phyloP scores from a whole-genome alignment of 2,888 invertebrate genomes.

The Mythimna loreyi region DNA sequence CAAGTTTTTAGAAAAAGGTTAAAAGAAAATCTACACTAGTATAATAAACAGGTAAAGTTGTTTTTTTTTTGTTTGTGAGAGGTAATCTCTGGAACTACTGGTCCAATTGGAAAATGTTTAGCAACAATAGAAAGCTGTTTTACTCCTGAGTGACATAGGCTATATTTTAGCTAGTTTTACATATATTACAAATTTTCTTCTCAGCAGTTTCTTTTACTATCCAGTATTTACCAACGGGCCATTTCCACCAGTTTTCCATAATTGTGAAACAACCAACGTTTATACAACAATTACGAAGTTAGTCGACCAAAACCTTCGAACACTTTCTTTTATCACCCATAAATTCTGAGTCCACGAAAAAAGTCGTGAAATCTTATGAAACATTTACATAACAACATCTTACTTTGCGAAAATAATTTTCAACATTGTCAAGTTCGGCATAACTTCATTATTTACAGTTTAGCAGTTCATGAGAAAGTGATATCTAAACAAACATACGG shows the following conservation, averaged over 20 bases:
- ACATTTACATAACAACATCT: slow-evolving; percentile 46
- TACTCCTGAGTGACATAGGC: too few relatives aligned
- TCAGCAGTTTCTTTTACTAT: slow-evolving; percentile 4
- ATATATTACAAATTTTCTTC: too few relatives aligned
- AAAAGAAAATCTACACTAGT: too few relatives aligned
- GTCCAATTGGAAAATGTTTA: too few relatives aligned
- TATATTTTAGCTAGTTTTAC: too few relatives aligned
- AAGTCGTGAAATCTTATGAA: slow-evolving; percentile 30
- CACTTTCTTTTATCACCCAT: slow-evolving; percentile 34
- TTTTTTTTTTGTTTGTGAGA: too few relatives aligned
- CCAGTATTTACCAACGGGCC: slow-evolving; percentile 18
- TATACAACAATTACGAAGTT: slow-evolving; percentile 16
- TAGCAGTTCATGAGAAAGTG: slow-evolving; percentile 67
- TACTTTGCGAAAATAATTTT: slow-evolving; percentile 61
- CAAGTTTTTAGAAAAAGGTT: too few relatives aligned
- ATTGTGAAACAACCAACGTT: slow-evolving; percentile 11
- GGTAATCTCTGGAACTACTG: too few relatives aligned
- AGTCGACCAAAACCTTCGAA: not conserved
- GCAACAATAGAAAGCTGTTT: too few relatives aligned
- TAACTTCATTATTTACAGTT: slow-evolving; percentile 68
- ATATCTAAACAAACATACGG: slow-evolving; percentile 37
- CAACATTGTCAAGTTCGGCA: slow-evolving; percentile 73
- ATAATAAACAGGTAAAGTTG: too few relatives aligned
- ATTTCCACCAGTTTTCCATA: not conserved
- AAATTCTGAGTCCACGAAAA: not conserved